These are phyloP conservation scores for Atta colombica DNA, from an alignment of 1,140 invertebrate genomes.

Conservation along the genomic window DNA sequence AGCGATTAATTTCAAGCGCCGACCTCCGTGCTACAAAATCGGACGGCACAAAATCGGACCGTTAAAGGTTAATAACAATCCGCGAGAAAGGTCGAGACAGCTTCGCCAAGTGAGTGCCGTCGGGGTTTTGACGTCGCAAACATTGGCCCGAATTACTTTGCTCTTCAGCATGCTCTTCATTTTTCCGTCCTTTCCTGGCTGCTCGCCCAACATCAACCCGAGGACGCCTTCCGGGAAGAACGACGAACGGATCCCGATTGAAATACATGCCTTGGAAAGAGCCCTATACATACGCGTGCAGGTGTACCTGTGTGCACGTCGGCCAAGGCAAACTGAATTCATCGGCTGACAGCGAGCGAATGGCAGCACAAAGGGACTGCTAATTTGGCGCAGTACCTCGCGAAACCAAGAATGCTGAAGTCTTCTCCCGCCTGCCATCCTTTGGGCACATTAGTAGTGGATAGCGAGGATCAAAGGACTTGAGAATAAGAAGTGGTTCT, in stretches of 20 bases:
- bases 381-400: constrained; percentile 70
- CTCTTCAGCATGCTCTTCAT: constrained; percentile 25
- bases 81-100: constrained; percentile 56
- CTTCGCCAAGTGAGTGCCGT: constrained; percentile 8
- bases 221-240: constrained; percentile 66
- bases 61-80: constrained; percentile 62
- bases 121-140: constrained; percentile 56
- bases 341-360: constrained; percentile 71
- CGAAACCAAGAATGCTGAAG: constrained; percentile 20
- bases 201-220: neutral
- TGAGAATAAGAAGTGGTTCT: constrained; percentile 34
- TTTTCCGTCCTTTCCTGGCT: constrained; percentile 32
- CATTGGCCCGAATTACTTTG: constrained; percentile 62
- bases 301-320: constrained; percentile 5
- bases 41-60: constrained; percentile 45
- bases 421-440: constrained; percentile 20
- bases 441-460: constrained; percentile 30
- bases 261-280: constrained; percentile 40
- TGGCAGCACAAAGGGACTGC: constrained; percentile 76
- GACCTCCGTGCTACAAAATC: constrained; percentile 20
- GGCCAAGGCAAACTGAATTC: constrained; percentile 73
- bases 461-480: constrained; percentile 61
- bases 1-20: constrained; percentile 42
- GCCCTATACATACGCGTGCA: neutral
- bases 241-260: constrained; percentile 61